Evolutionary conservation across 2,113 vertebrate species (phyloP), one percentile per base, ranked within the genome.

Genomic region (Myotis brandtii): DNA sequence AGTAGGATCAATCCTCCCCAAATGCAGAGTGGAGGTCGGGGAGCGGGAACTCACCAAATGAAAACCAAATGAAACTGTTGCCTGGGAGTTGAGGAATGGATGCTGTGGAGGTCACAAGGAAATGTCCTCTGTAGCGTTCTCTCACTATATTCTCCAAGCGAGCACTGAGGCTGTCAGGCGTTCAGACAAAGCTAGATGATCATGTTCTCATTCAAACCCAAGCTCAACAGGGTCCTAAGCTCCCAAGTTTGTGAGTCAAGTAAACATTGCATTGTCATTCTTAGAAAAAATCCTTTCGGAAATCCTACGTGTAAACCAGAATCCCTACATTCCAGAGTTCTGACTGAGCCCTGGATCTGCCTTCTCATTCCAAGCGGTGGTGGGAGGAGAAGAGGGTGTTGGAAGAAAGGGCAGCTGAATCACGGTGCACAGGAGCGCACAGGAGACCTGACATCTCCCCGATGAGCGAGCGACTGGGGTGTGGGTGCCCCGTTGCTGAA

Each of bases 311-410:
- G 70, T 70, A 46, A 48, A 52, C 66, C 52, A 37, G 67, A 34
- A 80, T 52, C 81, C 48, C 67, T 82, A 21, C 75, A 69, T 64
- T 70, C 70, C 32, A 3, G 62, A 66, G 70, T 52, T 93, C 37
- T 46, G 90, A 50, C 86, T 52, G 54, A 90, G 77, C 54, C 59
- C 9, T 13, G 25, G 7, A 18, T 21, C 90, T 69, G 37, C 72
- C 90, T 95, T 90, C 92, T 94, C 77, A 52, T 91, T 84, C 66
- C 81, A n/a, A 59, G 82, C 67, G 66, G 84, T 85, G 81, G 90
- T 85, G 81, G 90, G 94, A 96, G 81, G 88, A 20, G 66, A 85
- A 79, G 91, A 93, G 81, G 70, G 67, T 59, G 93, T 85, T 89
- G 2, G 20, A 32, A 85, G 87, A 87, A 96, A 95, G 64, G 86